These are phyloP conservation scores for Aphelocoma coerulescens DNA, from an alignment of 2,113 vertebrate species.

Conservation along the genomic window DNA sequence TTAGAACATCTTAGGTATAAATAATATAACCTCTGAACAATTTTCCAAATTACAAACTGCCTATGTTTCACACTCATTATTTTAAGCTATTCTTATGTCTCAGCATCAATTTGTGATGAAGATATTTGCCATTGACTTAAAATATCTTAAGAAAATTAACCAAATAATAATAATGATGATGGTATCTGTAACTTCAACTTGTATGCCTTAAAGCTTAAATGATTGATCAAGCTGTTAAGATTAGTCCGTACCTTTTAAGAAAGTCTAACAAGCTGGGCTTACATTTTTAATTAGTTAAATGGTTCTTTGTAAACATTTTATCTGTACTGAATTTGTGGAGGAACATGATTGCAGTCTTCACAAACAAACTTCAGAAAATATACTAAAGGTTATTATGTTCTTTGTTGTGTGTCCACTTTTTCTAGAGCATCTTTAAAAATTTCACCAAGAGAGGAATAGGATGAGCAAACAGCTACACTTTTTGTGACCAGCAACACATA, in stretches of 20 bases:
- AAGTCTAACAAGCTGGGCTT: accelerated
- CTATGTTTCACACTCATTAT: not conserved
- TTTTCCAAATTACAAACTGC: not conserved
- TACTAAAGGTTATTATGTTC: not conserved
- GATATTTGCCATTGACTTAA: not conserved
- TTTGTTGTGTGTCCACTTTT: not conserved
- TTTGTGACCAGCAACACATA: not conserved
- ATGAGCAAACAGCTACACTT: not conserved
- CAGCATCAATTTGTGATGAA: not conserved
- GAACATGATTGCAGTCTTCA: not conserved
- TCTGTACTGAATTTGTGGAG: not conserved
- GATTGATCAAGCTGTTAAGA: not conserved
- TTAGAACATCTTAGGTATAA: not conserved
- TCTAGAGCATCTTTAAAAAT: not conserved
- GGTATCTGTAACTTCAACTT: not conserved
- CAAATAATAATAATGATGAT: accelerated
- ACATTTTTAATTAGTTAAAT: not conserved
- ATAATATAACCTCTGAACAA: not conserved
- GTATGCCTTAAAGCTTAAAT: not conserved
- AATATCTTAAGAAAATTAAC: not conserved
- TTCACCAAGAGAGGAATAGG: not conserved
- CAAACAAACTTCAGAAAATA: not conserved
- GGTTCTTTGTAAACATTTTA: not conserved
- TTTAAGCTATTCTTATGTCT: not conserved
- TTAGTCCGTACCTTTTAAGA: not conserved